Percentiles rank a stretch among this genome's conserved stretches.
Conservation (phyloP, 2,797 vertebrate genomes). For the Thripadectes ignobilis region DNA sequence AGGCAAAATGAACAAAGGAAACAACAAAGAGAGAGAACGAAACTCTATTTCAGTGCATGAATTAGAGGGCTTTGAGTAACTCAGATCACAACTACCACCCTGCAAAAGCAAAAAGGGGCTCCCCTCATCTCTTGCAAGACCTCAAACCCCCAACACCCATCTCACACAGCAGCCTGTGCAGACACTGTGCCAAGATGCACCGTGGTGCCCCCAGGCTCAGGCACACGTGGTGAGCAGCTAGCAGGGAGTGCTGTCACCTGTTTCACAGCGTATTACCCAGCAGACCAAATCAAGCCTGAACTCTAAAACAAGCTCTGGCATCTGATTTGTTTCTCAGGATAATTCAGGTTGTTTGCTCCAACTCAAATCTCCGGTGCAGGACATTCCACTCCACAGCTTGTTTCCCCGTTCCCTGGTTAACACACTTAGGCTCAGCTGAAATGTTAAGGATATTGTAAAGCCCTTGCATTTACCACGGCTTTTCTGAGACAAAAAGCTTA, state of each 20-base stretch:
- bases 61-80: neutral
- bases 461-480: neutral
- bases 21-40: neutral
- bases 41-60: neutral
- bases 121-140: neutral
- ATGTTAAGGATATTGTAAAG: neutral
- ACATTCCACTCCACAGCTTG: neutral
- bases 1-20: neutral
- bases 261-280: neutral
- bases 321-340: neutral
- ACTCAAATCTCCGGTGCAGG: neutral
- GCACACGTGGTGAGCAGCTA: neutral
- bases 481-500: constrained; percentile 50
- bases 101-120: neutral
- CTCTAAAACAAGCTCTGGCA: neutral
- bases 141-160: neutral
- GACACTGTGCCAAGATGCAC: neutral
- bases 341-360: neutral
- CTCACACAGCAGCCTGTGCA: neutral
- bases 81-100: neutral
- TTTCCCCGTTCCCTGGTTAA: neutral
- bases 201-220: neutral
- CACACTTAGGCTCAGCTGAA: neutral
- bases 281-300: neutral
- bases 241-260: neutral